Base-by-base conservation (phyloP, 1,140 invertebrate genomes). In the Drosophila tropicalis region DNA sequence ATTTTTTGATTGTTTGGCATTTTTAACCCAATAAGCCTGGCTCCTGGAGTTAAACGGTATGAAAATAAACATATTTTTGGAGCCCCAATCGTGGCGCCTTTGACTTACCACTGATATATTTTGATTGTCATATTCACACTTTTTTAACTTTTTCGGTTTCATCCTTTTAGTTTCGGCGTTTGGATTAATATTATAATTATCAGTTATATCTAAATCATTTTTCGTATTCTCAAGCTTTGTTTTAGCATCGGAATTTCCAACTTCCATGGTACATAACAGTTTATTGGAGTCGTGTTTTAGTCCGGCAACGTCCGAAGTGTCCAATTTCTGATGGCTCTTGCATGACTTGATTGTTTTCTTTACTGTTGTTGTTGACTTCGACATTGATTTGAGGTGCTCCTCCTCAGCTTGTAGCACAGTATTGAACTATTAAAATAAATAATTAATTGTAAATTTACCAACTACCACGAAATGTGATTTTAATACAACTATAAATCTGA, bases 91-190 rank as follows among this genome's bases (percentile, higher is more conserved):
- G 29, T 0, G 29, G 5, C 5, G 12, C 25, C 13, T 1, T 9
- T 13, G 4, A 47, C 74, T 70, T 67, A 86, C 83, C 82, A 86
- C 74, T 19, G 79, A 81, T 62, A 86, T 86, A 51, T 76, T 86
- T 25, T 82, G 68, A 10, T 65, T 79, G 51, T 86, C 83, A 57
- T 69, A 71, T 40, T 79, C 82, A 13, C 55, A 57, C 40, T 70
- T 79, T 25, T 81, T 79, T 9, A 57, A 19, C 40, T 66, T 86
- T 67, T 72, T 86, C 6, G 69, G 25, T 44, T 76, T 86, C 0
- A 3, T 17, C 19, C 74, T 84, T 55, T 62, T 80, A 3, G 12
- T 62, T 9, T 13, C 29, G 1, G n/a, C 17, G 12, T 5, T 29
- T 10, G 12, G 0, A 12, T 17, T 44, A 51, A 12, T 19, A 25